Evolutionary conservation across 23 tunicate genomes (phyloP), one percentile per base, ranked within the genome.

Genomic region (Aplidium turbinatum): DNA sequence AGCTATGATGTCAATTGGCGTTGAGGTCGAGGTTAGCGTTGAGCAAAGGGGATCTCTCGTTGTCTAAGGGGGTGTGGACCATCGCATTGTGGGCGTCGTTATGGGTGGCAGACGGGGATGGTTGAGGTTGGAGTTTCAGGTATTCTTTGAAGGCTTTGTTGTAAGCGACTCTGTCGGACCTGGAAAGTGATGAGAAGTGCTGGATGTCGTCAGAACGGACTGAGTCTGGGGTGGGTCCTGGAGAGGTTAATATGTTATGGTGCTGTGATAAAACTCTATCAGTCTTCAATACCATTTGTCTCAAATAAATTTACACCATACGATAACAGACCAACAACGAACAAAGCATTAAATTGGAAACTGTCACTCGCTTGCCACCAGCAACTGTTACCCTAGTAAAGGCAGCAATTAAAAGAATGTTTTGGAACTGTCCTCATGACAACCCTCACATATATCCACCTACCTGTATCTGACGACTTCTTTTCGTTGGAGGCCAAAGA

Each of bases 111-210:
- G 57, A n/a, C 2, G 78, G 29, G 16, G 28, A 23, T 0, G 82
- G 29, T 16, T 62, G 38, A 3, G 35, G 72, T 13, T 77, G 38
- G n/a, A 82, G 81, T 47, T 63, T 62, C 39, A 90, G 57, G 65
- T 90, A 90, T 32, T 90, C 97, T 55, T 90, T 83, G 54, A 83
- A 90, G 3, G 87, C 87, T 3, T 83, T 56, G 52, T 90, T 52
- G 40, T 80, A 83, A 1, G 97, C 97, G 13, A 53, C 36, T 33
- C 77, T 51, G 39, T 81, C 97, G 35, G 7, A n/a, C n/a, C n/a
- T n/a, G n/a, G n/a, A n/a, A n/a, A n/a, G n/a, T n/a, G n/a, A n/a
- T n/a, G n/a, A n/a, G n/a, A n/a, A n/a, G n/a, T n/a, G n/a, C n/a
- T n/a, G n/a, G n/a, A n/a, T n/a, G n/a, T n/a, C n/a, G n/a, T n/a